These are phyloP conservation scores for Regulus satrapa DNA, from an alignment of 2,113 vertebrate genomes.

Conservation along the genomic window DNA sequence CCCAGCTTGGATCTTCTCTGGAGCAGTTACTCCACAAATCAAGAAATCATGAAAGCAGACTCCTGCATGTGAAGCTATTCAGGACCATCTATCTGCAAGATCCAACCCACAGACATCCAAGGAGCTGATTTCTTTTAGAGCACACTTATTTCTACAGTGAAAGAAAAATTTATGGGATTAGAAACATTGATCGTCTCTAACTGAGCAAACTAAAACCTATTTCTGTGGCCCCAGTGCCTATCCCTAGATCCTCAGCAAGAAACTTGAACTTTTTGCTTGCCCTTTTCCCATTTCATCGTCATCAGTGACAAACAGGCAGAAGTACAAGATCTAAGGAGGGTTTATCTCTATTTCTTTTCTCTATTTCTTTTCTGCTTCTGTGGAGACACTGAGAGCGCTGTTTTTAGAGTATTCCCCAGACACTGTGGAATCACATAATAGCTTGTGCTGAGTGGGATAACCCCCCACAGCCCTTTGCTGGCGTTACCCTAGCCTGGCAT, in stretches of 20 bases:
- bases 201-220: not conserved
- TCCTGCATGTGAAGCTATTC: not conserved
- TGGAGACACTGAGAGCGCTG: not conserved
- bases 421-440: not conserved
- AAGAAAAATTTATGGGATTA: not conserved
- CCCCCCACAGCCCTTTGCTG: not conserved
- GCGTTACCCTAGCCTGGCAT: not conserved
- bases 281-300: not conserved
- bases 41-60: not conserved
- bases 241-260: not conserved
- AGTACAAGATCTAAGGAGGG: not conserved
- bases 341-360: not conserved
- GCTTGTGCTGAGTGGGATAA: not conserved
- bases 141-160: not conserved
- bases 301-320: not conserved
- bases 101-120: not conserved
- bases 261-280: not conserved
- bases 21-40: accelerated
- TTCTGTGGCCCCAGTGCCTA: not conserved
- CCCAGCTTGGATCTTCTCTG: not conserved
- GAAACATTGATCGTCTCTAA: not conserved
- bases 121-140: not conserved
- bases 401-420: not conserved
- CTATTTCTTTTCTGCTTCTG: not conserved
- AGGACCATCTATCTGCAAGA: accelerated